phyloP scores from a whole-genome alignment of 2,888 invertebrate species.

The Drosophila formosana region DNA sequence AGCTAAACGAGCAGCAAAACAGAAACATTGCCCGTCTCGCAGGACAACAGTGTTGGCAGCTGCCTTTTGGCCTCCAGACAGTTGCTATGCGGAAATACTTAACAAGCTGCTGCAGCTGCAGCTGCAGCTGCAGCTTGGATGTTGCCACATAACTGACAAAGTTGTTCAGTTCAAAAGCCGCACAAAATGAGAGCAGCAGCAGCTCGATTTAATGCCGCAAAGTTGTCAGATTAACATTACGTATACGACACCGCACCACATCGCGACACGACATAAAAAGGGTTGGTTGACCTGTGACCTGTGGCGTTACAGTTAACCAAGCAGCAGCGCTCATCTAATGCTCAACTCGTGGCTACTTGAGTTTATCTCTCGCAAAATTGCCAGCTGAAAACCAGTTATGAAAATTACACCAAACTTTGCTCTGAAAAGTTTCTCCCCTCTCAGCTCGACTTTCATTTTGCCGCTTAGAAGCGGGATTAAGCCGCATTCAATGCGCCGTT shows the following conservation, averaged over 20 bases:
- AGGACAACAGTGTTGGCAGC: background rate
- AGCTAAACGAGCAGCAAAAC: conserved; percentile 51
- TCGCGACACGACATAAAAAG: conserved; percentile 3
- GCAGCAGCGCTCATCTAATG: background rate
- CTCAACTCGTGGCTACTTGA: conserved; percentile 6
- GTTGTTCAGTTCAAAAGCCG: conserved; percentile 17
- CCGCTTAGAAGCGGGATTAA: background rate
- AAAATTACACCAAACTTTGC: conserved; percentile 18
- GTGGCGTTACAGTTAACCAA: background rate
- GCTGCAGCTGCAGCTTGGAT: background rate
- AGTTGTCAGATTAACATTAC: conserved; percentile 36
- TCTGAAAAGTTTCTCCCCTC: conserved; percentile 4
- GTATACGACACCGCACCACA: conserved; percentile 34
- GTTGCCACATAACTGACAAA: conserved; percentile 41
- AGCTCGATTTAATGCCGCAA: conserved; percentile 29
- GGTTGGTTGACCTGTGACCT: background rate
- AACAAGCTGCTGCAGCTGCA: conserved; percentile 21
- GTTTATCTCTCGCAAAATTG: conserved; percentile 3
- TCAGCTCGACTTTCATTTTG: background rate
- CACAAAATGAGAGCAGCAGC: background rate
- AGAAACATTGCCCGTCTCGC: conserved; percentile 9
- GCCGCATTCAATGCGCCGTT: background rate
- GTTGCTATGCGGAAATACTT: conserved; percentile 4
- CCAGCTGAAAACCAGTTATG: conserved; percentile 11
- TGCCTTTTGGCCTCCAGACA: background rate